Evolutionary conservation across 1,140 invertebrate genomes (phyloP), one percentile per base, ranked within the genome.

Genomic region (Leptopilina boulardi): DNA sequence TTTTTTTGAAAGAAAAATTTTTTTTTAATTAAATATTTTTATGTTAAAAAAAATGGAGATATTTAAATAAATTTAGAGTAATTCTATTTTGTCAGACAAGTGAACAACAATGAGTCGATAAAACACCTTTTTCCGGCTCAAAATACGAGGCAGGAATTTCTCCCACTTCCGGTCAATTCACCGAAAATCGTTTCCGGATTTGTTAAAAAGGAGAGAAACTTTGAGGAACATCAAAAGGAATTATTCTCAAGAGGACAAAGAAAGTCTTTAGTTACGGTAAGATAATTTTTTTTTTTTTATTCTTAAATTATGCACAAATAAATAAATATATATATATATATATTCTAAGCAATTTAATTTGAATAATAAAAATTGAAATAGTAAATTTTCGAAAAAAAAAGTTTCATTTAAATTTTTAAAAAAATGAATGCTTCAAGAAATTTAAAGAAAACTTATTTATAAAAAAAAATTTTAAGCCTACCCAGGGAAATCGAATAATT

Each of bases 1-100:
- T n/a, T n/a, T n/a, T n/a, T n/a, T n/a, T n/a, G n/a, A n/a, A 73
- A 73, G 26, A 77, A 73, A 19, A 72, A 1, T 0, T 44, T 38
- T 42, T 11, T 71, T 77, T 23, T 51, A n/a, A n/a, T n/a, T n/a
- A n/a, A n/a, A n/a, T n/a, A n/a, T n/a, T n/a, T n/a, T n/a, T n/a
- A n/a, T n/a, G n/a, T n/a, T n/a, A n/a, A n/a, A n/a, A n/a, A n/a
- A n/a, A n/a, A n/a, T n/a, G n/a, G n/a, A n/a, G n/a, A n/a, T n/a
- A n/a, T 51, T n/a, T 1, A 34, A 56, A 56, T 21, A 56, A 21
- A 56, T n/a, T 56, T 56, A 10, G 19, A 56, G 54, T 56, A 9
- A 56, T 56, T 56, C 5, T 56, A 23, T 10, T 23, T 56, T 18
- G 54, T n/a, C 54, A 56, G 54, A 19, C 19, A 18, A 9, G 18